These are phyloP conservation scores for Mesodorylaimus sp. DNA, from an alignment of 2,888 invertebrate genomes.

Conservation along the genomic window DNA sequence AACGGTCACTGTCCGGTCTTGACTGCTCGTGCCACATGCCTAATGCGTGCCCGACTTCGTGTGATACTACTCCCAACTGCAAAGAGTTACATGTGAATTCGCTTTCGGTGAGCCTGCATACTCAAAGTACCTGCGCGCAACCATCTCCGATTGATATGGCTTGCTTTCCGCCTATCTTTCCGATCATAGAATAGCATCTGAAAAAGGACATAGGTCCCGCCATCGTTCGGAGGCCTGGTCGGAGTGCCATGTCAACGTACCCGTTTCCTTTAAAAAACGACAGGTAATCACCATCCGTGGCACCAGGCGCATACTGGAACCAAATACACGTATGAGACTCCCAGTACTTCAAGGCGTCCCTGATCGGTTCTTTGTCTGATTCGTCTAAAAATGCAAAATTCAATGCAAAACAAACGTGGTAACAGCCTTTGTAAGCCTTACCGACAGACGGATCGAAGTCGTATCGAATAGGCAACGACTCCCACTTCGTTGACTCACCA, in stretches of 20 bases:
- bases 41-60: constrained; percentile 25
- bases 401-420: no score
- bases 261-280: constrained; percentile 26
- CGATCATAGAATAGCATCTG: constrained; percentile 29
- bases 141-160: constrained; percentile 27
- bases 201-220: no score
- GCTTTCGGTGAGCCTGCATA: no score
- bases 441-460: no score
- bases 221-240: no score
- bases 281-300: constrained; percentile 19
- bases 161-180: constrained; percentile 25
- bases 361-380: constrained; percentile 13
- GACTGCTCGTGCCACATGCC: constrained; percentile 20
- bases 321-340: constrained; percentile 22
- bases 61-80: constrained; percentile 24
- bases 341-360: constrained; percentile 23
- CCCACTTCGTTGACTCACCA: no score
- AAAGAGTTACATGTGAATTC: no score
- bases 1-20: constrained; percentile 18
- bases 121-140: no score
- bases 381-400: no score
- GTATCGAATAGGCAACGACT: no score
- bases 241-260: no score
- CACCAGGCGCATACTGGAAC: constrained; percentile 19
- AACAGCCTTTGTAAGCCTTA: no score